Evolutionary conservation across 2,888 invertebrate species (phyloP).

Genomic region (Gibbula magus): DNA sequence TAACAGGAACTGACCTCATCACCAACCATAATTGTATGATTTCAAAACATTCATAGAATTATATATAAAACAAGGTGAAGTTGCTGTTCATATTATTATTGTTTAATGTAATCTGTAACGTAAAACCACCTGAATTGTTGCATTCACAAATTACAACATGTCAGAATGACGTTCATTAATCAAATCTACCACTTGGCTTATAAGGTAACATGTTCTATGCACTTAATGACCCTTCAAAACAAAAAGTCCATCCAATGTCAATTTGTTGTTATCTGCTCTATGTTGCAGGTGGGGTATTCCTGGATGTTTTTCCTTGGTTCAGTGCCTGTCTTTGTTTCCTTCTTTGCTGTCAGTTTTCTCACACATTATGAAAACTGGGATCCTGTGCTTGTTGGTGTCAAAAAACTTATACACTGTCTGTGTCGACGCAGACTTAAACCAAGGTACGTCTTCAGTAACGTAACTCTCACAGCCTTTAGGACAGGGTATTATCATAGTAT

Average conservation of each 20-base stretch:
- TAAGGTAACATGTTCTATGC: too few species aligned
- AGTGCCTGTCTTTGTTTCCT: conserved; percentile 85
- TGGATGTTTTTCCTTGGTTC: conserved; percentile 86
- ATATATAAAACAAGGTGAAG: too few species aligned
- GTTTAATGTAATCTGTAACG: too few species aligned
- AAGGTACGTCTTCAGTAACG: conserved; percentile 44
- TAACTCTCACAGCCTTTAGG: not conserved
- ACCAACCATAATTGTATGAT: too few species aligned
- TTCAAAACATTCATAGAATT: too few species aligned
- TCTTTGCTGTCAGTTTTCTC: conserved; percentile 83
- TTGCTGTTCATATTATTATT: too few species aligned
- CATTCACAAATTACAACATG: too few species aligned
- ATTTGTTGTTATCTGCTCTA: not conserved
- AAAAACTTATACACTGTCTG: conserved; percentile 68
- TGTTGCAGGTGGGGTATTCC: conserved; percentile 71
- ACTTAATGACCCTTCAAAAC: too few species aligned
- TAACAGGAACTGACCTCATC: too few species aligned
- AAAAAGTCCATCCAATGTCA: not conserved
- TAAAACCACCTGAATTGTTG: too few species aligned
- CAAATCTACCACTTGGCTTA: too few species aligned
- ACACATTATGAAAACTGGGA: conserved; percentile 88
- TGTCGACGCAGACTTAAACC: conserved; percentile 56
- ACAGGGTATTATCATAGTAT: not conserved
- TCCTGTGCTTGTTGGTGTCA: conserved; percentile 79
- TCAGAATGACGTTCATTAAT: too few species aligned